These are phyloP conservation scores for Zaprionus ghesquierei DNA, from an alignment of 1,140 invertebrate genomes.

Conservation along the genomic window DNA sequence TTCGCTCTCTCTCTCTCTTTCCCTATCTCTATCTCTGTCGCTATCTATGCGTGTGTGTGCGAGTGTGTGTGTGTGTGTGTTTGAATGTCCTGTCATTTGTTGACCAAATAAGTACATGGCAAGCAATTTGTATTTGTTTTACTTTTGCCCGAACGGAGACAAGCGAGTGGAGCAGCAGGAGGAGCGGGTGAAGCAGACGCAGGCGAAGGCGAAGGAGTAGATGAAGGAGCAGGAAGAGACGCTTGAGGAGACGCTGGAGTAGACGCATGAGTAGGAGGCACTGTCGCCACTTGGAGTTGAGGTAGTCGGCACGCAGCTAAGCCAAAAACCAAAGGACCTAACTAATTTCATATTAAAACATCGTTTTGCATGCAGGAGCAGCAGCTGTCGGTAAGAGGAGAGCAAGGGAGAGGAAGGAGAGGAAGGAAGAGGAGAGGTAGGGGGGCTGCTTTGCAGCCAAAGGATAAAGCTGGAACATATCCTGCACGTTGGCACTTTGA, in stretches of 20 bases:
- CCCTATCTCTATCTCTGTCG: not conserved
- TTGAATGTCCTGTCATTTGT: slow-evolving; percentile 76
- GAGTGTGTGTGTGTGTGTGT: slow-evolving; percentile 26
- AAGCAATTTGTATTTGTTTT: slow-evolving; percentile 81
- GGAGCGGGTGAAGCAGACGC: slow-evolving; percentile 1
- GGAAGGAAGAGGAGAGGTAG: not conserved
- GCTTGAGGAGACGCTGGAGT: not conserved
- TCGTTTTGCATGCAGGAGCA: slow-evolving; percentile 78
- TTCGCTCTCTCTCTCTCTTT: slow-evolving; percentile 21
- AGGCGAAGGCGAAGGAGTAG: not conserved
- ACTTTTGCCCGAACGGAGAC: slow-evolving; percentile 49
- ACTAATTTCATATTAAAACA: slow-evolving; percentile 82
- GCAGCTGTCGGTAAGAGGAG: slow-evolving; percentile 17
- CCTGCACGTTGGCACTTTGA: slow-evolving; percentile 49
- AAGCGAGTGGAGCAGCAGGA: not conserved
- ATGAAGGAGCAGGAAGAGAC: not conserved
- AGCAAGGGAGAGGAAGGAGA: not conserved
- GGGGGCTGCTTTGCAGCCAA: not conserved
- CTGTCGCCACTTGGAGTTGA: too few species aligned
- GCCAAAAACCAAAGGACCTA: slow-evolving; percentile 77
- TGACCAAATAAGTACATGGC: slow-evolving; percentile 80
- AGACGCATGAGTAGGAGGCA: not conserved
- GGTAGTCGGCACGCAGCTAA: slow-evolving; percentile 49
- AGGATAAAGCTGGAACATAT: slow-evolving; percentile 20
- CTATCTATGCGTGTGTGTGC: not conserved